These are phyloP conservation scores for Anguilla marmorata DNA, from an alignment of 2,797 vertebrate genomes.

Conservation along the genomic window DNA sequence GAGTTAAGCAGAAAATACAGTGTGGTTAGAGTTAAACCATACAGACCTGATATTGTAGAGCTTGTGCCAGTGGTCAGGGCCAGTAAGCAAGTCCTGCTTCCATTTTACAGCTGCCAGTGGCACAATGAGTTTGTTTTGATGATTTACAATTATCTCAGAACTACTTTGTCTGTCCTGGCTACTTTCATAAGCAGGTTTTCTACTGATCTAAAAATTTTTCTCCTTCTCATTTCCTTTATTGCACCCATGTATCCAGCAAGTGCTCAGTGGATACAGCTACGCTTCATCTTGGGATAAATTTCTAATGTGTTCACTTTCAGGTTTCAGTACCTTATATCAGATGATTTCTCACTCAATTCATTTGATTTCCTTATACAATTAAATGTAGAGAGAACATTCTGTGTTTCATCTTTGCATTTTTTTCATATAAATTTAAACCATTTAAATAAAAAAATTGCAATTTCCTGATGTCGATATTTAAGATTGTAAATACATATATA, in stretches of 20 bases:
- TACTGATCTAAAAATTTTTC: not conserved
- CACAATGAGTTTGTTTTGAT: not conserved
- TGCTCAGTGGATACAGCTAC: not conserved
- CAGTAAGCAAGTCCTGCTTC: not conserved
- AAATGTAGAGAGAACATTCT: conserved; percentile 5
- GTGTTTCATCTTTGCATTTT: not conserved
- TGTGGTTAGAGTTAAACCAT: not conserved
- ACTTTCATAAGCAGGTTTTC: not conserved
- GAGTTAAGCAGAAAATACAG: not conserved
- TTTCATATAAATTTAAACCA: not conserved
- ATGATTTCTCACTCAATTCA: not conserved
- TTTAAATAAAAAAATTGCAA: not conserved
- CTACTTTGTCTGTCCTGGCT: not conserved
- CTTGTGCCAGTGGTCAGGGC: not conserved
- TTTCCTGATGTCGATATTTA: not conserved
- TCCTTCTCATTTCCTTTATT: not conserved
- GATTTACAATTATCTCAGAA: not conserved
- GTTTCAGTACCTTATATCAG: not conserved
- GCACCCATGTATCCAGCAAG: not conserved
- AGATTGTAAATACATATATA: conserved; percentile 11
- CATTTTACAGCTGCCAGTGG: not conserved
- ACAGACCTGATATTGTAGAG: not conserved
- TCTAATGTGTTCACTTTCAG: not conserved
- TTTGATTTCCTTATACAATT: not conserved
- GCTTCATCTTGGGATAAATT: not conserved